Base-by-base conservation (phyloP, 2,113 vertebrate species). In the Corythaixoides concolor region DNA sequence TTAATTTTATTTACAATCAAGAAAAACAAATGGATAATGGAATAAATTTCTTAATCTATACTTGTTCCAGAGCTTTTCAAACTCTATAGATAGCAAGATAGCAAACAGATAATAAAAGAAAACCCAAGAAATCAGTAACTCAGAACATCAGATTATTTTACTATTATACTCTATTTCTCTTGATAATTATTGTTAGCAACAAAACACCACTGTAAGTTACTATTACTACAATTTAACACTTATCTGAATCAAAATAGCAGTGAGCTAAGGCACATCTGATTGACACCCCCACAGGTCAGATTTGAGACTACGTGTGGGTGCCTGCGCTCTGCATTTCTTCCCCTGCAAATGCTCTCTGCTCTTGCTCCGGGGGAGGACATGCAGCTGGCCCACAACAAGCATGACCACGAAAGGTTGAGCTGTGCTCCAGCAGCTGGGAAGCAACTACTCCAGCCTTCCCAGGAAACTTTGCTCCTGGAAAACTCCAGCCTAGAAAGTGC, bases 371-470 rank as follows among this genome's bases (percentile, higher is more conserved):
- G 2, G 6, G 6, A 87, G n/a, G 20, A 43, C 0, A 0, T 3
- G 2, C 3, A 0, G 18, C 50, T 1, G 0, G 19, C 14, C 11
- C 0, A 0, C 4, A 37, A 4, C 4, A 50, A 50, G 22, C 0
- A 2, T 23, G 33, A 53, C 26, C 12, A 47, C 0, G 0, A 49
- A 8, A 74, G 19, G 5, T 8, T 2, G 2, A 37, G 7, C 1
- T 0, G 39, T 68, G 21, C 23, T 59, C 23, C 22, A 7, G 5
- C 9, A 22, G 22, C 16, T 23, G 9, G 9, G 20, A 39, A 63
- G 6, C 8, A 28, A 27, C 12, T 5, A 4, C 6, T 52, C 33
- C 8, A 23, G 0, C 21, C 41, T 73, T 75, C 26, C 13, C 26
- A 52, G 15, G 18, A 59, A 39, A 33, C 11, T 17, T 30, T 27